Percentiles rank a stretch among this genome's conserved stretches.
Evolutionary conservation across 2,888 invertebrate genomes (phyloP).

Genomic region (Sinotaia quadrata): DNA sequence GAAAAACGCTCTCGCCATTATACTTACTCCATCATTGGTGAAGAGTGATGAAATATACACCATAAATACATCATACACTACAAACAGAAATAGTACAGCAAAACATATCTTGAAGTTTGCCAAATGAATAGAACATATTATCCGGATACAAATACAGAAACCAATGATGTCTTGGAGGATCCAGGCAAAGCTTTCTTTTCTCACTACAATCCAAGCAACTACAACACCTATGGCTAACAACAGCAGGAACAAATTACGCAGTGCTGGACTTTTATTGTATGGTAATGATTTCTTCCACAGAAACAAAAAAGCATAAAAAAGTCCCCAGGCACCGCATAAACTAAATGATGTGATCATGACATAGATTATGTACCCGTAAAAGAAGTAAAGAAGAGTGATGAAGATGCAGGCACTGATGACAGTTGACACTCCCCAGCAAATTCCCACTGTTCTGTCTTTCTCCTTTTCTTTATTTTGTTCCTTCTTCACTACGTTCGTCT

Average conservation of each 20-base stretch:
- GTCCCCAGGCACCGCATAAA: constrained; percentile 71
- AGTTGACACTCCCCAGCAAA: too few species aligned
- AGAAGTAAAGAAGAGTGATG: constrained; percentile 74
- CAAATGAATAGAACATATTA: constrained; percentile 74
- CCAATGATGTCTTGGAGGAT: constrained; percentile 72
- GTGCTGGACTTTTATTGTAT: constrained; percentile 45
- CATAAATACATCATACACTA: constrained; percentile 77
- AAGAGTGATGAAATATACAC: constrained; percentile 76
- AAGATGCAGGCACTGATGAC: constrained; percentile 71
- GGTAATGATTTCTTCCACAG: constrained; percentile 48
- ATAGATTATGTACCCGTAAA: constrained; percentile 74
- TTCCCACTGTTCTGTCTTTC: too few species aligned
- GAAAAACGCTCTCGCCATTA: too few species aligned
- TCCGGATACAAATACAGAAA: constrained; percentile 73
- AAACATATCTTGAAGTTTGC: constrained; percentile 72
- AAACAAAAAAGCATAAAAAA: constrained; percentile 70
- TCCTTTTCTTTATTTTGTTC: too few species aligned
- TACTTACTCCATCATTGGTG: too few species aligned
- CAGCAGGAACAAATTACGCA: constrained; percentile 50
- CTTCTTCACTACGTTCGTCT: too few species aligned
- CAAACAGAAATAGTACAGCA: constrained; percentile 74
- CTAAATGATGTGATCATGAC: constrained; percentile 74
- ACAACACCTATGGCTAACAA: constrained; percentile 53
- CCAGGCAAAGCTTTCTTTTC: constrained; percentile 45
- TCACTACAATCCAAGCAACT: constrained; percentile 48